These are phyloP conservation scores for Drosophila subobscura DNA, from an alignment of 1,140 invertebrate species.

Conservation along the genomic window DNA sequence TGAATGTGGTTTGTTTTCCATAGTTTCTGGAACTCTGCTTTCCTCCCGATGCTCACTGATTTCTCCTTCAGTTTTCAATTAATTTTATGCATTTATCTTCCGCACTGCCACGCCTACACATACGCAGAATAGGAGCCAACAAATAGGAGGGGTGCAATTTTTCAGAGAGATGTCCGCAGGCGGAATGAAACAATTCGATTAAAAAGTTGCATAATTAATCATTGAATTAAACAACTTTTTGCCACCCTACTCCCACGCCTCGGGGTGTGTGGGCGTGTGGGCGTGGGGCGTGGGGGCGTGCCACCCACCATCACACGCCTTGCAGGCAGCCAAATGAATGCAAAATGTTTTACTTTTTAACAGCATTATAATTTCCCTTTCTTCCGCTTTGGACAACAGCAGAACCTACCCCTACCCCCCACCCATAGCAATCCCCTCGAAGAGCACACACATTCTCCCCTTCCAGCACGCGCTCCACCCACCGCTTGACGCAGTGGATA, in stretches of 20 bases:
- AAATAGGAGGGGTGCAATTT: too few species aligned
- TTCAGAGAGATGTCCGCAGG: constrained; percentile 3
- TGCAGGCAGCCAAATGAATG: constrained; percentile 24
- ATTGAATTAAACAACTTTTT: constrained; percentile 70
- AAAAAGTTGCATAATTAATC: constrained; percentile 75
- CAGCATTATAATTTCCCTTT: constrained; percentile 34
- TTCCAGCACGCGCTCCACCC: not conserved
- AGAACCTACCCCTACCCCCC: not conserved
- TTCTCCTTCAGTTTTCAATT: constrained; percentile 33
- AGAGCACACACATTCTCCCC: not conserved
- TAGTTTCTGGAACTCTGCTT: constrained; percentile 30
- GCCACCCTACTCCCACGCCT: not conserved
- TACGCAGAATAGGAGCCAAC: too few species aligned
- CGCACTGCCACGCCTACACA: not conserved
- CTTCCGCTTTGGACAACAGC: too few species aligned
- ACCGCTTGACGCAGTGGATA: constrained; percentile 42
- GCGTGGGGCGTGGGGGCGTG: too few species aligned
- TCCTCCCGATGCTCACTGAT: not conserved
- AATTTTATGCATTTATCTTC: constrained; percentile 27
- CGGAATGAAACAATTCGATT: constrained; percentile 53
- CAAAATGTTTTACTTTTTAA: constrained; percentile 50
- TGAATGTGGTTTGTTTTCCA: too few species aligned
- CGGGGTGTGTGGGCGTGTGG: not conserved
- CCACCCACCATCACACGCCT: constrained; percentile 1
- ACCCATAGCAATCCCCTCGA: too few species aligned